Evolutionary conservation across 2,113 vertebrate genomes (phyloP).

Genomic region (Gadus macrocephalus): DNA sequence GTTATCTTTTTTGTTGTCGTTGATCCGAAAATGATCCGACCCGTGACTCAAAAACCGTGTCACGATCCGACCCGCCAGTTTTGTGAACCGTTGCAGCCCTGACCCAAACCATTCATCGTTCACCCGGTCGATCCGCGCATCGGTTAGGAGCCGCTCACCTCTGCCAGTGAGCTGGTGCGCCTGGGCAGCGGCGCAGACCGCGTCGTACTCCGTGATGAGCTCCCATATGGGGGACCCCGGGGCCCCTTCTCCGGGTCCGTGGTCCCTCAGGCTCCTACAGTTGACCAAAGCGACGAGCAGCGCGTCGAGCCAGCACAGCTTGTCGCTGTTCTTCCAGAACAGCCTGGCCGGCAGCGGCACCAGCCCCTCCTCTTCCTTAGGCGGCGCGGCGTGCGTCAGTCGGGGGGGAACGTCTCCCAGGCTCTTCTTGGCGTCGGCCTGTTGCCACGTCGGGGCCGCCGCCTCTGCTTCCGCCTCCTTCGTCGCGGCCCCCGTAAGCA

Average conservation of each 20-base stretch:
- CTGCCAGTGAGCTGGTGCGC: slow-evolving; percentile 46
- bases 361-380: slow-evolving; percentile 22
- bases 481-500: background rate
- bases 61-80: too few species aligned
- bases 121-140: background rate
- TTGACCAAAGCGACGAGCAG: slow-evolving; percentile 83
- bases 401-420: background rate
- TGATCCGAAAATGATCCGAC: too few species aligned
- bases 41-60: too few species aligned
- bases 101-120: too few species aligned
- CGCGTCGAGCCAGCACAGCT: slow-evolving; percentile 88
- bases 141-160: slow-evolving; percentile 42
- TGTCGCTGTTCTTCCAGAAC: slow-evolving; percentile 81
- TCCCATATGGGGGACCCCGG: slow-evolving; percentile 64
- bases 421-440: background rate
- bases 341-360: slow-evolving; percentile 49
- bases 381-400: too few species aligned
- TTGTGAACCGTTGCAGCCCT: too few species aligned
- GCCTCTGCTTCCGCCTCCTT: slow-evolving; percentile 3
- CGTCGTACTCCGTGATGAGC: slow-evolving; percentile 72
- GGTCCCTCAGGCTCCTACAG: slow-evolving; percentile 66
- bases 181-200: slow-evolving; percentile 61
- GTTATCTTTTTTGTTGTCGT: too few species aligned
- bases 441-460: background rate
- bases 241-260: slow-evolving; percentile 27